Percentiles rank a stretch among this genome's conserved stretches.
phyloP scores from a whole-genome alignment of 1,140 invertebrate species.

The Pomacea maculata region DNA sequence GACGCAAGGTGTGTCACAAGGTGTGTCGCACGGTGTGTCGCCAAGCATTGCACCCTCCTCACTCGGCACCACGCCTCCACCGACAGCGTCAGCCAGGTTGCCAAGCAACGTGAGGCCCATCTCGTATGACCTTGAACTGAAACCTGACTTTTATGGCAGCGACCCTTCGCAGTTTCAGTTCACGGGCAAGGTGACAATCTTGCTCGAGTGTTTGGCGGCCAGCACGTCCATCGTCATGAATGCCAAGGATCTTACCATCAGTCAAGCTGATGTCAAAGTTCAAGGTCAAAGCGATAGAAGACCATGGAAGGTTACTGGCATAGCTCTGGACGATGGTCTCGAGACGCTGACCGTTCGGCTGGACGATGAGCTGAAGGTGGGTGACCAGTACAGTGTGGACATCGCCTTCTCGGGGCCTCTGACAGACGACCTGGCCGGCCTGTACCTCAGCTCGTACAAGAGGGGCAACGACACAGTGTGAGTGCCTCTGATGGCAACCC shows the following conservation, averaged over 20 bases:
- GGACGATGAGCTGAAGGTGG: constrained; percentile 65
- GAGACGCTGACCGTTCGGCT: constrained; percentile 76
- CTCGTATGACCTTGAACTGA: constrained; percentile 52
- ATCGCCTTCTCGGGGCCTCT: constrained; percentile 76
- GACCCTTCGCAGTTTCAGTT: constrained; percentile 68
- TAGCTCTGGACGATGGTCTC: constrained; percentile 68
- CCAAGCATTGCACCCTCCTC: too few relatives aligned
- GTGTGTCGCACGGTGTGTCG: too few relatives aligned
- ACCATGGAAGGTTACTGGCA: constrained; percentile 36
- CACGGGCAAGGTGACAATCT: constrained; percentile 76
- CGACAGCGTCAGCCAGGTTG: constrained; percentile 24
- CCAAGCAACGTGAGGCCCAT: constrained; percentile 48
- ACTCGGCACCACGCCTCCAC: neutral
- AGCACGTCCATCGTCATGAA: constrained; percentile 78
- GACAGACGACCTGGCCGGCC: constrained; percentile 73
- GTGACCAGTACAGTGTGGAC: constrained; percentile 71
- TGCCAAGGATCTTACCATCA: constrained; percentile 51
- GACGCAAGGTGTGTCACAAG: too few relatives aligned
- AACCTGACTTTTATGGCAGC: constrained; percentile 47
- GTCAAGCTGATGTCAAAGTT: neutral
- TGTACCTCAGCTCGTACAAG: constrained; percentile 55
- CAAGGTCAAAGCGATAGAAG: neutral
- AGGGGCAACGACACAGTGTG: constrained; percentile 48
- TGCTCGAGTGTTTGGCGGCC: constrained; percentile 68
- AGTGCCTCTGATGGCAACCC: neutral